Evolutionary conservation across 2,113 vertebrate genomes (phyloP).

Genomic region (Sterrhoptilus dennistouni): DNA sequence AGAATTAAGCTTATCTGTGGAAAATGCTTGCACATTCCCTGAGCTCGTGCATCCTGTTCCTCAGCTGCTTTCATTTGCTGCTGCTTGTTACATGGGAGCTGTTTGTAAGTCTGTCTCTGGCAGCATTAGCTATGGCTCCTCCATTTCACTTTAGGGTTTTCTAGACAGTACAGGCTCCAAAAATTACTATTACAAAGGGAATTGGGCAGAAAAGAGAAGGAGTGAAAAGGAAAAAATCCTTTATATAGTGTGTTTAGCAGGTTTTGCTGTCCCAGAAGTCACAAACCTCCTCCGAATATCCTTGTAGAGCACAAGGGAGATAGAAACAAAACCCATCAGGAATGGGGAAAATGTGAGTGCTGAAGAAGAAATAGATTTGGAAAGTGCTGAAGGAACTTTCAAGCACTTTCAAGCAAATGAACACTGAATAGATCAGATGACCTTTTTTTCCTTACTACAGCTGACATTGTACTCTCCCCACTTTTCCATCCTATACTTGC

Average conservation of each 20-base stretch:
- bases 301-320: not conserved
- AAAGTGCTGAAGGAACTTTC: not conserved
- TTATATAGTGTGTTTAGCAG: not conserved
- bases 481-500: not conserved
- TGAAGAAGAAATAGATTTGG: not conserved
- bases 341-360: not conserved
- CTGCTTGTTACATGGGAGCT: not conserved
- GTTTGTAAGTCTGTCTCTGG: not conserved
- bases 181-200: not conserved
- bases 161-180: not conserved
- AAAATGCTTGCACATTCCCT: not conserved
- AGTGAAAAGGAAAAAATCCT: not conserved
- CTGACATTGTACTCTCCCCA: not conserved
- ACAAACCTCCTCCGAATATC: not conserved
- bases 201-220: not conserved
- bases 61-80: not conserved
- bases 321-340: not conserved
- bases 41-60: not conserved
- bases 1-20: conserved; percentile 6
- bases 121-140: not conserved
- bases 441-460: not conserved
- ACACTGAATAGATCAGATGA: not conserved
- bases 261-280: not conserved
- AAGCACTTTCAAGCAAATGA: not conserved
- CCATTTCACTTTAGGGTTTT: not conserved